Percentiles rank a stretch among this genome's conserved stretches.
Evolutionary conservation across 2,888 invertebrate species (phyloP).

Genomic region (Alcis repandata): DNA sequence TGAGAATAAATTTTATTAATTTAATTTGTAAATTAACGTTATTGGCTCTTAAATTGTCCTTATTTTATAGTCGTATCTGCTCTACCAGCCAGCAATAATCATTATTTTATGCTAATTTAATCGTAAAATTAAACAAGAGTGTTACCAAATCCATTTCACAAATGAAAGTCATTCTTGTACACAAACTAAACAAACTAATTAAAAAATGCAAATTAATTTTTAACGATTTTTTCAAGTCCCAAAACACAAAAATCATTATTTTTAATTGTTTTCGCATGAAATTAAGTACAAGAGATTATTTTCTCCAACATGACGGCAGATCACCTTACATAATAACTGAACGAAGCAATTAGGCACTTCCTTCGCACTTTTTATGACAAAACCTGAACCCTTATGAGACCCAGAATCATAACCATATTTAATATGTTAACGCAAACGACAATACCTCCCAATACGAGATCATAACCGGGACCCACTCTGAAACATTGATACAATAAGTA

Average conservation of each 20-base stretch:
- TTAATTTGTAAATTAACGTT: too few species aligned
- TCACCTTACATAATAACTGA: conserved; percentile 45
- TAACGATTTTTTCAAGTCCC: conserved; percentile 2
- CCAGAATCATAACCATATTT: conserved; percentile 53
- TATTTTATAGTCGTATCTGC: background rate
- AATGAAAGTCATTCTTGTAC: background rate
- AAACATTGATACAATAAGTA: conserved; percentile 12
- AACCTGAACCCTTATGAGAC: conserved; percentile 54
- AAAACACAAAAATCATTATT: conserved; percentile 1
- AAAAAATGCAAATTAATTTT: conserved; percentile 14
- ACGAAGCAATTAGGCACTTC: conserved; percentile 46
- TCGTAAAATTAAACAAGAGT: conserved; percentile 5
- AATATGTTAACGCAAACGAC: conserved; percentile 53
- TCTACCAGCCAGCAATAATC: background rate
- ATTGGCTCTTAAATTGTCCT: background rate
- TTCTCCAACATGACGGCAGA: conserved; percentile 27
- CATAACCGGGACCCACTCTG: conserved; percentile 38
- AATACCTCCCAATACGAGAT: conserved; percentile 59
- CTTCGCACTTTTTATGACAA: conserved; percentile 53
- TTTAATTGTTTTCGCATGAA: conserved; percentile 22
- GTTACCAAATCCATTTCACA: conserved; percentile 2
- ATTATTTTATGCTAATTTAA: background rate
- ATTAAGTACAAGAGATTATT: conserved; percentile 18
- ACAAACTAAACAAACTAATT: conserved; percentile 17
- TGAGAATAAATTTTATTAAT: too few species aligned